Evolutionary conservation across 2,113 vertebrate species (phyloP).

Genomic region (Shinisaurus crocodilurus): DNA sequence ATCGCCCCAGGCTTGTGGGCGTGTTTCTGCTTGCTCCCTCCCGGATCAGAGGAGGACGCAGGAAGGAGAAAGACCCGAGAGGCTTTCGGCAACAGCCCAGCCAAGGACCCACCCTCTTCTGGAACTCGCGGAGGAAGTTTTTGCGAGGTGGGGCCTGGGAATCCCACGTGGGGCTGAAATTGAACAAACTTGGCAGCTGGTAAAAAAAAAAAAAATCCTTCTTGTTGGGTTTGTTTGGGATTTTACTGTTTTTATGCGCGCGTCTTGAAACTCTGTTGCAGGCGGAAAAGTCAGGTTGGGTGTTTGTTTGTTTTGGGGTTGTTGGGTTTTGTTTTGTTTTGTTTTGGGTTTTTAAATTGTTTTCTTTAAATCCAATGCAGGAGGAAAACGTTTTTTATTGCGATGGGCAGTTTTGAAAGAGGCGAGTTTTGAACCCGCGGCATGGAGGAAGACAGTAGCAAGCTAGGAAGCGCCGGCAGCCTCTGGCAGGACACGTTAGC

Average conservation of each 20-base stretch:
- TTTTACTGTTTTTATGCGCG: too few species aligned
- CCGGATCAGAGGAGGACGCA: neutral
- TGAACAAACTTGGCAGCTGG: neutral
- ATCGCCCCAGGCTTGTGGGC: neutral
- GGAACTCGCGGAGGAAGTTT: rapidly evolving
- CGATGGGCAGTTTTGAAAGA: too few species aligned
- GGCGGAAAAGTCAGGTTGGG: neutral
- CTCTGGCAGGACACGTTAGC: slow-evolving; percentile 87
- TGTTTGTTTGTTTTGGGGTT: too few species aligned
- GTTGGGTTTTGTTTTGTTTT: too few species aligned
- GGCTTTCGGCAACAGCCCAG: neutral
- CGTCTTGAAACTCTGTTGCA: neutral
- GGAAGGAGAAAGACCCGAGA: neutral
- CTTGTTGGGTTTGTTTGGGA: too few species aligned
- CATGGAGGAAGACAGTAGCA: slow-evolving; percentile 29
- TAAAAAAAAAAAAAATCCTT: too few species aligned
- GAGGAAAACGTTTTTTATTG: neutral
- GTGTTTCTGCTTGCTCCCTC: neutral
- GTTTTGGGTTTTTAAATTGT: too few species aligned
- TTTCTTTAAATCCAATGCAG: neutral
- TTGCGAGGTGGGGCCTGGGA: neutral
- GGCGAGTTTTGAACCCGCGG: too few species aligned
- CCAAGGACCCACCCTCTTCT: neutral
- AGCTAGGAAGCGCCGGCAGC: slow-evolving; percentile 75
- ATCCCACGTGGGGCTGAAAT: slow-evolving; percentile 1